Evolutionary conservation across 2,113 vertebrate genomes (phyloP), one percentile per base, ranked within the genome.

Genomic region (Varanus salvator): DNA sequence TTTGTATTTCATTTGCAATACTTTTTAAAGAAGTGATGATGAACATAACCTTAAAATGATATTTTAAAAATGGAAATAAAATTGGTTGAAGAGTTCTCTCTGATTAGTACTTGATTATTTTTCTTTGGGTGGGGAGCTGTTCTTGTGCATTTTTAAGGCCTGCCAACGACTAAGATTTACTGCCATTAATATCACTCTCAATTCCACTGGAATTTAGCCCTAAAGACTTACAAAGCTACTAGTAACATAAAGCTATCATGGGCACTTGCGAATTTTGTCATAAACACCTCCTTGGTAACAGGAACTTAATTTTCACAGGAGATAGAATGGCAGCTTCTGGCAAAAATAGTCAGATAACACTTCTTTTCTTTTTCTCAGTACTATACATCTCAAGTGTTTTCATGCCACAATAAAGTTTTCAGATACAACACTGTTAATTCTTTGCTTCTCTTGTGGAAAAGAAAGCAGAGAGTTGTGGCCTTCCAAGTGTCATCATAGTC

Each of bases 1-100:
- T 93, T 0, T 2, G 90, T 95, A 82, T 93, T 96, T 96, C 95
- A 95, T 96, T 96, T 95, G 91, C 83, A 86, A 87, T 95, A 95
- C 88, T 94, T 90, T 93, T 93, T 95, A 3, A 64, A 38, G 29
- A 38, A 21, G 6, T 19, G 95, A 96, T 95, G 92, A 91, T 94
- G 96, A 95, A 94, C 93, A 94, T 91, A 84, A 94, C 93, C 95
- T 96, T 93, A 75, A 87, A 93, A 91, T 88, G 90, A 54, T 83
- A 80, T 90, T 87, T 75, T 64, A 52, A 71, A 69, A 86, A 57
- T n/a, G 88, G 86, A 71, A 93, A 83, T 90, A 84, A 94, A 86
- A 90, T 78, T 71, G 93, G 80, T 93, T 96, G 94, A 91, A 87
- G 11, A 90, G 86, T 90, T 86, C 60, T 94, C 93, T 92, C 88